phyloP scores from a whole-genome alignment of 1,140 invertebrate genomes.

The Cheumatopsyche charites region DNA sequence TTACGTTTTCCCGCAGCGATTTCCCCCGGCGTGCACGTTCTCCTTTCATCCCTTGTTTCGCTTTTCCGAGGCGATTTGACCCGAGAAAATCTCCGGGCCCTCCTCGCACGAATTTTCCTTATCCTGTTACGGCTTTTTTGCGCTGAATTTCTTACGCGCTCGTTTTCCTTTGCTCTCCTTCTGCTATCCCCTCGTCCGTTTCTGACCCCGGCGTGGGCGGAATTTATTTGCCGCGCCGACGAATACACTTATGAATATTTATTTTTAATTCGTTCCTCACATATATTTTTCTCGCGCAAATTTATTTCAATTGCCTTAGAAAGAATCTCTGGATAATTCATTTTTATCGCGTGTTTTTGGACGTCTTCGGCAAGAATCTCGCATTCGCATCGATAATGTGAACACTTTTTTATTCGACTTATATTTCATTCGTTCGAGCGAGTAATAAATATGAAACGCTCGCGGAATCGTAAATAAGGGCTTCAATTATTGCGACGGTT shows the following conservation, averaged over 20 bases:
- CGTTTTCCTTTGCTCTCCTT: not conserved
- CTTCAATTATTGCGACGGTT: slow-evolving; percentile 12
- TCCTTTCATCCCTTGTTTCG: slow-evolving; percentile 37
- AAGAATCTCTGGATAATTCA: no score
- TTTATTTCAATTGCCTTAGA: no score
- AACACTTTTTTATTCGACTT: slow-evolving; percentile 11
- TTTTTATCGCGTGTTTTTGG: not conserved
- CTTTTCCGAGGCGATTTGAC: slow-evolving; percentile 29
- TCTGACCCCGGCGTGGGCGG: not conserved
- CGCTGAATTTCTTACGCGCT: slow-evolving; percentile 30
- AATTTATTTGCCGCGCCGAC: slow-evolving; percentile 24
- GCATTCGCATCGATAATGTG: not conserved
- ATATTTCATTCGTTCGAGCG: slow-evolving; percentile 5
- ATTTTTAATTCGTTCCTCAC: slow-evolving; percentile 9
- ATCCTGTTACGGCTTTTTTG: slow-evolving; percentile 28
- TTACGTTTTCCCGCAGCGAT: slow-evolving; percentile 34
- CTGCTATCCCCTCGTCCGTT: no score
- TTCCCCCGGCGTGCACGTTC: slow-evolving; percentile 26
- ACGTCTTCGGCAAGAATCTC: not conserved
- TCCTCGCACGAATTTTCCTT: slow-evolving; percentile 29
- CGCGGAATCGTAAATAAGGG: slow-evolving; percentile 16
- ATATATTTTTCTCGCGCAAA: slow-evolving; percentile 12
- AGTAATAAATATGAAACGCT: slow-evolving; percentile 20
- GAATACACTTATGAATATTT: slow-evolving; percentile 37
- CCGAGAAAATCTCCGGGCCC: slow-evolving; percentile 26